A percentile compares a stretch with the other conserved stretches of the same genome.
phyloP scores from a whole-genome alignment of 2,888 invertebrate genomes.

The Aphidoletes aphidimyza region DNA sequence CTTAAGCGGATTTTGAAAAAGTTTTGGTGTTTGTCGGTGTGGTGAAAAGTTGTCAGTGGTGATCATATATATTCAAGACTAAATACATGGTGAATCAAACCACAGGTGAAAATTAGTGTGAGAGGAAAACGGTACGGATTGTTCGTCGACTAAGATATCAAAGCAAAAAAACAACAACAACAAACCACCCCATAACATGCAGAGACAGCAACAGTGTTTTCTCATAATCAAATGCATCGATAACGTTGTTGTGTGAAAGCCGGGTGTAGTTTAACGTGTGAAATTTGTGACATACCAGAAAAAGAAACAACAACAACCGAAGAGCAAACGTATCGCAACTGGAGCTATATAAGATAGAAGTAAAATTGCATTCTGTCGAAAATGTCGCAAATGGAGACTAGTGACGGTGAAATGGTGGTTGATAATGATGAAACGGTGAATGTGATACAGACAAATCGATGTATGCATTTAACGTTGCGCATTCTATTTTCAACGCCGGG shows the following conservation, averaged over 20 bases:
- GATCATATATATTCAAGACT: too few species aligned
- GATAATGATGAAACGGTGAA: conserved; percentile 54
- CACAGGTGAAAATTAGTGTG: too few species aligned
- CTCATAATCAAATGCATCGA: too few species aligned
- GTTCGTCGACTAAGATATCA: too few species aligned
- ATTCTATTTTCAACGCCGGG: conserved; percentile 68
- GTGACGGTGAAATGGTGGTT: conserved; percentile 59
- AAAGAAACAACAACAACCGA: conserved; percentile 57
- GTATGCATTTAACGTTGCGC: conserved; percentile 62
- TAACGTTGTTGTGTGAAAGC: too few species aligned
- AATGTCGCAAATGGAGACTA: conserved; percentile 66
- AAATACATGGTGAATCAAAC: too few species aligned
- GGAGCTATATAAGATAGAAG: too few species aligned
- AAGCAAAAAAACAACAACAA: background rate
- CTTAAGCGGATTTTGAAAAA: too few species aligned
- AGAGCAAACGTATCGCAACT: too few species aligned
- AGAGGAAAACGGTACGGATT: background rate
- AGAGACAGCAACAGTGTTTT: background rate
- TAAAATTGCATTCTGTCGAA: too few species aligned
- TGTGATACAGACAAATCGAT: conserved; percentile 58
- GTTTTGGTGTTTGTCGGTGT: too few species aligned
- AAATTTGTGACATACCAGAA: conserved; percentile 52
- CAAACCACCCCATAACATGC: background rate
- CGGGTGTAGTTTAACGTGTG: background rate
- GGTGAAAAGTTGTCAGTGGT: too few species aligned